Evolutionary conservation across 2,113 vertebrate species (phyloP).

Genomic region (Ahaetulla prasina): DNA sequence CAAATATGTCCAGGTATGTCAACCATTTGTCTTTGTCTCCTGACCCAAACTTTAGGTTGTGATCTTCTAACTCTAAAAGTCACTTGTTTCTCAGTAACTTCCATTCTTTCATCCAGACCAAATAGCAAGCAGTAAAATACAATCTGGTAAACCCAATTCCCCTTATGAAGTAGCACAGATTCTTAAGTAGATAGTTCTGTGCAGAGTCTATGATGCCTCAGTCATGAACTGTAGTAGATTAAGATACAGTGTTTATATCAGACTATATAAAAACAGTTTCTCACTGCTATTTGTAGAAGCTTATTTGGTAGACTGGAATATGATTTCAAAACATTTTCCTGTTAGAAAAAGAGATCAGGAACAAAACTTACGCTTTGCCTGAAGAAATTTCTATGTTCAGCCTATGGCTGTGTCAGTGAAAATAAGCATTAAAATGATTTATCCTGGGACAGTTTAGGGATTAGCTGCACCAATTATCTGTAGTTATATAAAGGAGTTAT

Average conservation of each 20-base stretch:
- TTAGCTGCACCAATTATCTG: neutral
- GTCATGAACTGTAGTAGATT: neutral
- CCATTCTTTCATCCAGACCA: neutral
- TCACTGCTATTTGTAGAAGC: neutral
- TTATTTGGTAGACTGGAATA: neutral
- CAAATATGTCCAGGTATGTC: too few relatives aligned
- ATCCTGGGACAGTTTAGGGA: neutral
- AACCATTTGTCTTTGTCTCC: too few relatives aligned
- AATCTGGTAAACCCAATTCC: neutral
- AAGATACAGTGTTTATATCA: neutral
- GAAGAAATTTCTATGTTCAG: neutral
- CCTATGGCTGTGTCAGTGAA: neutral
- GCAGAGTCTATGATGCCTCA: neutral
- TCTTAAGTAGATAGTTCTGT: neutral
- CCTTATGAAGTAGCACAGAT: neutral
- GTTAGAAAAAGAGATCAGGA: neutral
- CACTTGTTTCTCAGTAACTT: too few relatives aligned
- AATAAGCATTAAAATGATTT: neutral
- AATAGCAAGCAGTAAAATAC: too few relatives aligned
- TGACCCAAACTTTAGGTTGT: too few relatives aligned
- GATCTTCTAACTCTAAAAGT: too few relatives aligned
- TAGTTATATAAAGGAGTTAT: neutral
- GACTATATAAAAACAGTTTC: neutral
- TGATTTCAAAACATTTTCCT: neutral
- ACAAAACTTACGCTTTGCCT: neutral